phyloP scores from a whole-genome alignment of 2,888 invertebrate species.

The Trichacis sp. region DNA sequence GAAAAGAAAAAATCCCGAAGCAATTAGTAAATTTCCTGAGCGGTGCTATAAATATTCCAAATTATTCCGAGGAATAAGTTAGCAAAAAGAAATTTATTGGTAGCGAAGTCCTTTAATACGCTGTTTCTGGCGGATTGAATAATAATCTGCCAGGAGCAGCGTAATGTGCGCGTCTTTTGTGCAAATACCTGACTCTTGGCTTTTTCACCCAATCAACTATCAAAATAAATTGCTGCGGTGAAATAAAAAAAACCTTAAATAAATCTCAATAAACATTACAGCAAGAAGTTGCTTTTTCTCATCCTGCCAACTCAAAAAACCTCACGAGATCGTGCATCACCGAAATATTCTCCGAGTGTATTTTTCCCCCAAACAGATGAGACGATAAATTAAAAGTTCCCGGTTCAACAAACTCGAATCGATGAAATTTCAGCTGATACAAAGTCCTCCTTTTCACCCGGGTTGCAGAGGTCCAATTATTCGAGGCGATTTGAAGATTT shows the following conservation, averaged over 20 bases:
- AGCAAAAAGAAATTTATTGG: slow-evolving; percentile 32
- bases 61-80: slow-evolving; percentile 22
- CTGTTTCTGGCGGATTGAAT: slow-evolving; percentile 27
- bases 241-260: background rate
- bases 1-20: background rate
- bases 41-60: background rate
- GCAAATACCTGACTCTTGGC: background rate
- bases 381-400: background rate
- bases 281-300: background rate
- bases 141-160: slow-evolving; percentile 15
- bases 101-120: slow-evolving; percentile 27
- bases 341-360: background rate
- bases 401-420: background rate
- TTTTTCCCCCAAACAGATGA: background rate
- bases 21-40: background rate
- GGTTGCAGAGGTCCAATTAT: slow-evolving; percentile 45
- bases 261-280: background rate
- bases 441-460: background rate
- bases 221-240: background rate
- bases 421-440: background rate
- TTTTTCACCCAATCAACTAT: slow-evolving; percentile 4
- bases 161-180: slow-evolving; percentile 12
- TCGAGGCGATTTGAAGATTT: slow-evolving; percentile 44
- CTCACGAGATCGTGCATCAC: background rate
- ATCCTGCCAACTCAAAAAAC: too few relatives aligned